Percentiles rank a stretch among this genome's conserved stretches.
Evolutionary conservation across 2,113 vertebrate genomes (phyloP).

Genomic region (Sinosuthora webbiana): DNA sequence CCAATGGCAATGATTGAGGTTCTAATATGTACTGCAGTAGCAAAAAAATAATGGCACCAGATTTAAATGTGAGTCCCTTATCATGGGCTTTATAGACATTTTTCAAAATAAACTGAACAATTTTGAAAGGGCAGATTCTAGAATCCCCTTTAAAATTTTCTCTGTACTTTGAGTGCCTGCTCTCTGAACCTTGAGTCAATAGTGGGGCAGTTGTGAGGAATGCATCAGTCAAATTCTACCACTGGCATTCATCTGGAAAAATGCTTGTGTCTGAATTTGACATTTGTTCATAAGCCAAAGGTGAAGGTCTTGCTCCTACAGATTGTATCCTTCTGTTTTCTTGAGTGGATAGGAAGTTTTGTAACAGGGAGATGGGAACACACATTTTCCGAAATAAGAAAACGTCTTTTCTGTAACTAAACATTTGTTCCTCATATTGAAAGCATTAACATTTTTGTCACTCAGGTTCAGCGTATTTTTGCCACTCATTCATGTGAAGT

Average conservation of each 20-base stretch:
- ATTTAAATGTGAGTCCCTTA: background rate
- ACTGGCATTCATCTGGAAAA: background rate
- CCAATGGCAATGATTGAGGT: background rate
- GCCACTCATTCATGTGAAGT: background rate
- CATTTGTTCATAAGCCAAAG: background rate
- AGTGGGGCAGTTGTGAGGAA: fast-evolving
- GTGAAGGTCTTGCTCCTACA: background rate
- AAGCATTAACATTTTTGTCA: background rate
- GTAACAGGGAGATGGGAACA: background rate
- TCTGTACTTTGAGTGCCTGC: background rate
- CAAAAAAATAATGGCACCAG: background rate
- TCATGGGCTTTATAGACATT: background rate
- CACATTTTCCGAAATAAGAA: fast-evolving
- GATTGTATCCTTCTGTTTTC: background rate
- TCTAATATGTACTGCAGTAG: background rate
- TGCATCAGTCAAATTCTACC: background rate
- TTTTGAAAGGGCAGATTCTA: background rate
- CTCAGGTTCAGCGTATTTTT: background rate
- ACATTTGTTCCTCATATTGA: background rate
- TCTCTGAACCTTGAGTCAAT: background rate
- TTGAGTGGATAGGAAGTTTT: background rate
- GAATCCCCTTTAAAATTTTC: background rate
- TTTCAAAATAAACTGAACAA: background rate
- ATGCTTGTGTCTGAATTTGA: background rate
- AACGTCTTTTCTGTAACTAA: background rate